phyloP scores from a whole-genome alignment of 2,113 vertebrate genomes.

The Murina feae region DNA sequence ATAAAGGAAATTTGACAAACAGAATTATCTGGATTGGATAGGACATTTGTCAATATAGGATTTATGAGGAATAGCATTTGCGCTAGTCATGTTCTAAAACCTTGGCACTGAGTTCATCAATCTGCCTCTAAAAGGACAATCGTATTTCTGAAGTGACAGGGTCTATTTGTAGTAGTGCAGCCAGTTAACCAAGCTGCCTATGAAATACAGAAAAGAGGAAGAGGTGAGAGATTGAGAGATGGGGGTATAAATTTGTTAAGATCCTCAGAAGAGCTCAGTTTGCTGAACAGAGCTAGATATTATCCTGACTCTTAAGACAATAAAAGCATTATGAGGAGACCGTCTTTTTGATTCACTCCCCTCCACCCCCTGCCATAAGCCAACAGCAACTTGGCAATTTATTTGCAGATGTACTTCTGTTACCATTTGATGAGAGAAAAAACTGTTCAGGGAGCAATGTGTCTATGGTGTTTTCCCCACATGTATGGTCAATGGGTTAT shows the following conservation, averaged over 20 bases:
- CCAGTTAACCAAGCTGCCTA: constrained; percentile 38
- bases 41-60: constrained; percentile 36
- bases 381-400: neutral
- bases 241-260: constrained; percentile 59
- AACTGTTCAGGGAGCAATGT: neutral
- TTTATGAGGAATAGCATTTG: constrained; percentile 21
- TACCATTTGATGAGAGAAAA: neutral
- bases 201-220: constrained; percentile 41
- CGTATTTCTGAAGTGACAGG: constrained; percentile 56
- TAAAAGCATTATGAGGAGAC: neutral
- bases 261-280: neutral
- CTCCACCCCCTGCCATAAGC: neutral
- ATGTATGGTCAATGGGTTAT: neutral
- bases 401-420: neutral
- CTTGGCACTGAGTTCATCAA: constrained; percentile 53
- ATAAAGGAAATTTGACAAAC: constrained; percentile 38
- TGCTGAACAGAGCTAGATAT: neutral
- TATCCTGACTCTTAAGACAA: neutral
- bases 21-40: neutral
- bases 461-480: neutral
- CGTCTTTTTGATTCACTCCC: neutral
- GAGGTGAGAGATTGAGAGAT: constrained; percentile 47
- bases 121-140: constrained; percentile 49
- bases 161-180: constrained; percentile 34
- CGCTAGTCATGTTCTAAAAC: constrained; percentile 25